Base-by-base conservation (phyloP, 2,113 vertebrate species). In the Lonchura striata region DNA sequence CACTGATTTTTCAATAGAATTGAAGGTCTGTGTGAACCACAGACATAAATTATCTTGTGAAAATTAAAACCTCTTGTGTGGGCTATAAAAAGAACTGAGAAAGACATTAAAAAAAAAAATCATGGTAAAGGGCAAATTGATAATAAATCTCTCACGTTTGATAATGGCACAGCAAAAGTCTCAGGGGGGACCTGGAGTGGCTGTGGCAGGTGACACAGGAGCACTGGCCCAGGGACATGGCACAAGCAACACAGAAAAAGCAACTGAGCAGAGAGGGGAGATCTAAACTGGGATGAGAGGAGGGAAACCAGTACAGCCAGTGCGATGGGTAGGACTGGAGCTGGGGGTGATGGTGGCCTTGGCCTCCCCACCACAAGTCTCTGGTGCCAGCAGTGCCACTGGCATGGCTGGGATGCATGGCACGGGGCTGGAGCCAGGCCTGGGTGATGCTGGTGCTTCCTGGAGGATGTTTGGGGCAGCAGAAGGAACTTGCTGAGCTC, bases 171-270 rank as follows among this genome's bases (percentile, higher is more conserved):
- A 83, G 82, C 52, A 65, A 60, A 91, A 42, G 61, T 28, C 91
- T 61, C 22, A 70, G 65, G 60, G 41, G 52, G 22, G 56, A 75
- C 72, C 81, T 63, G 49, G 66, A 94, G 66, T 39, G 84, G 75
- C 47, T 41, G 47, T 23, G 77, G 80, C 63, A 93, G 91, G 94
- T 64, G 76, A 88, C 76, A 81, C n/a, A 81, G 92, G 86, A 52
- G 56, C 2, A 3, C 1, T 21, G 60, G 82, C 91, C 76, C 30
- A 59, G 88, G 86, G 27, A 61, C 25, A 46, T 47, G 88, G 84
- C 86, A 94, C 39, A 94, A 87, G 83, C 91, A 94, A 77, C 77
- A 88, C 5, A 94, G 95, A 84, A 28, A n/a, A 95, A 95, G 93
- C 92, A 70, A 8, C 15, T 71, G 22, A 84, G 86, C 91, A 84